Base-by-base conservation (phyloP, 2,797 vertebrate genomes). In the Ataeniobius toweri region DNA sequence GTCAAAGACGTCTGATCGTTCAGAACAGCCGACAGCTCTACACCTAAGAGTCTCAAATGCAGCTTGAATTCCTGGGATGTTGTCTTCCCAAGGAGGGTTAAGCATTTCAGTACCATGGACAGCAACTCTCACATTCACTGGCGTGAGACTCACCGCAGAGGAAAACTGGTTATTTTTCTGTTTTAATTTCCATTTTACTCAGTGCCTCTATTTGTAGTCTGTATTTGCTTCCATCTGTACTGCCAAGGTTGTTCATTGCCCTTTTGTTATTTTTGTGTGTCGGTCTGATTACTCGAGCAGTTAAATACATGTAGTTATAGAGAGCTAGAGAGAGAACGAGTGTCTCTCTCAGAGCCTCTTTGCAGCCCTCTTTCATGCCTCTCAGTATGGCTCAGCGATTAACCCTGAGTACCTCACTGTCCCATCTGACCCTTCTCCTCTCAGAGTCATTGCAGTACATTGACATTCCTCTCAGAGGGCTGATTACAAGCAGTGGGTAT, bases 381-480 rank as follows among this genome's bases (percentile, higher is more conserved):
- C 93, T 94, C 93, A 90, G 91, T 87, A 91, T 82, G 90, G 88
- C 93, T 89, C 74, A 76, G 86, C 89, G 92, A 95, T 96, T 95
- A 95, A 94, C 94, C 94, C 91, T 39, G 74, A 84, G 85, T 78
- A 76, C 88, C 81, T 83, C 71, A 39, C 73, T 73, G 72, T 83
- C 89, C 87, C 90, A 63, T 63, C 82, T 84, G 89, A 91, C 87
- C 87, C 90, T 41, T 80, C 78, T 83, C 85, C 85, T 85, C 86
- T 81, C 81, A 80, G 68, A 87, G 78, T 86, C 83, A 74, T 58
- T 82, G 88, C 65, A 78, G 81, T 77, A 50, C 84, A 76, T 58
- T 83, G 82, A 83, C 85, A 80, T 78, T 67, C 92, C 16, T 89
- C 87, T 92, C 91, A 94, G 91, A 82, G 76, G 65, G 86, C 94